Conservation (phyloP, 2,797 vertebrate species). For the Ptychobarbus kaznakovi region DNA sequence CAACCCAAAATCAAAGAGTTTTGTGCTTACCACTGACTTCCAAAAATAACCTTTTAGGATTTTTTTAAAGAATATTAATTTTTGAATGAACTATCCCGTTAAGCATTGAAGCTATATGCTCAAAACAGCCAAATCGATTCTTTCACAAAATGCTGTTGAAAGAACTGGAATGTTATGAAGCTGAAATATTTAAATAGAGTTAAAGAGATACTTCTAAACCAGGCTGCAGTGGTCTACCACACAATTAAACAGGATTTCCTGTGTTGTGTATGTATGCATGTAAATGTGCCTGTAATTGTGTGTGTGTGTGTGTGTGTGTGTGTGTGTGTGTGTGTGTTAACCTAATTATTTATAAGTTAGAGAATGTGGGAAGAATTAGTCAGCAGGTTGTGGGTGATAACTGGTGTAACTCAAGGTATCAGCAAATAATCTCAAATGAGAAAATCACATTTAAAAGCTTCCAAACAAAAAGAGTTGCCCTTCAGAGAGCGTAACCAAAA, state of each 20-base stretch:
- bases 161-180: neutral
- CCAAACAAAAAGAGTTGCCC: neutral
- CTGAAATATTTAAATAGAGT: slow-evolving; percentile 1
- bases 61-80: neutral
- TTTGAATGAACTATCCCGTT: neutral
- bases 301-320: neutral
- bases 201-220: neutral
- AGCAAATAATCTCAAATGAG: neutral
- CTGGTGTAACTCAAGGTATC: neutral
- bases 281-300: neutral
- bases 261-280: neutral
- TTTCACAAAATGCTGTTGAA: neutral
- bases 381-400: slow-evolving; percentile 1
- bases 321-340: neutral
- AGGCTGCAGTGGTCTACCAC: neutral
- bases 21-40: neutral
- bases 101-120: neutral
- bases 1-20: neutral
- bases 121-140: neutral
- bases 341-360: neutral
- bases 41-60: neutral
- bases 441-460: neutral
- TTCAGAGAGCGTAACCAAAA: neutral
- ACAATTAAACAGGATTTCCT: neutral
- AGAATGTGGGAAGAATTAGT: neutral